Conservation (phyloP, 2,113 vertebrate genomes). For the Oostethus manadensis region DNA sequence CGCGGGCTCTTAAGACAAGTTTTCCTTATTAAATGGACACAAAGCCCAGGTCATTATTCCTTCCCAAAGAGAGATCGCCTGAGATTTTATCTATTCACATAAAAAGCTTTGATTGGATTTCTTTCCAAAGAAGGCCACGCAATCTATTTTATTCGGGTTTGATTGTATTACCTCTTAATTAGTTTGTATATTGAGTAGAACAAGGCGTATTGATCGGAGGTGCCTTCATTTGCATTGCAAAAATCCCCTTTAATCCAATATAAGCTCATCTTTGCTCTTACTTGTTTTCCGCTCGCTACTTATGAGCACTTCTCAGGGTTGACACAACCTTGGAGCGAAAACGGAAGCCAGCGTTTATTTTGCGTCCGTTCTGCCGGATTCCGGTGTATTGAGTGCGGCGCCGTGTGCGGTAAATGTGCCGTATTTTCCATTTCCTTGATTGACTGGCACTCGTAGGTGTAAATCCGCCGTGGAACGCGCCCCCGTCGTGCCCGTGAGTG, state of each 20-base stretch:
- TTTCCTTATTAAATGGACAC: constrained; percentile 79
- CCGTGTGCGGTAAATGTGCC: background rate
- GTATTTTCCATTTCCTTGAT: constrained; percentile 53
- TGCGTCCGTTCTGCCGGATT: background rate
- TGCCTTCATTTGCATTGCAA: constrained; percentile 81
- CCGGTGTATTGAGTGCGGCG: background rate
- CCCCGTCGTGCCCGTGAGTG: constrained; percentile 40
- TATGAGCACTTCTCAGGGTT: constrained; percentile 14
- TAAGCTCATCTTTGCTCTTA: constrained; percentile 75
- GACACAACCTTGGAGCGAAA: constrained; percentile 34
- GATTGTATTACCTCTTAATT: constrained; percentile 82
- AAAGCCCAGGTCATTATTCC: constrained; percentile 78
- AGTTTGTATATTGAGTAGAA: constrained; percentile 82
- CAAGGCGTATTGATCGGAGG: constrained; percentile 76
- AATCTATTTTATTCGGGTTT: constrained; percentile 76
- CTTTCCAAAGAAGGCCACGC: constrained; percentile 71
- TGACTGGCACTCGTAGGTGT: constrained; percentile 65
- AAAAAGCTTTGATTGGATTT: constrained; percentile 82
- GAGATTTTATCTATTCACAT: constrained; percentile 81
- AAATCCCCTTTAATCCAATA: constrained; percentile 78
- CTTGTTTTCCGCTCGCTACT: constrained; percentile 31
- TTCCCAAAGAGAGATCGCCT: constrained; percentile 77
- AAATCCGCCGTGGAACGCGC: constrained; percentile 57
- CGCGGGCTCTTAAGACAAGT: constrained; percentile 79
- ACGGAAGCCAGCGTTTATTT: constrained; percentile 50